These are phyloP conservation scores for Hephaestus fuliginosus DNA, from an alignment of 2,797 vertebrate species.

Conservation along the genomic window DNA sequence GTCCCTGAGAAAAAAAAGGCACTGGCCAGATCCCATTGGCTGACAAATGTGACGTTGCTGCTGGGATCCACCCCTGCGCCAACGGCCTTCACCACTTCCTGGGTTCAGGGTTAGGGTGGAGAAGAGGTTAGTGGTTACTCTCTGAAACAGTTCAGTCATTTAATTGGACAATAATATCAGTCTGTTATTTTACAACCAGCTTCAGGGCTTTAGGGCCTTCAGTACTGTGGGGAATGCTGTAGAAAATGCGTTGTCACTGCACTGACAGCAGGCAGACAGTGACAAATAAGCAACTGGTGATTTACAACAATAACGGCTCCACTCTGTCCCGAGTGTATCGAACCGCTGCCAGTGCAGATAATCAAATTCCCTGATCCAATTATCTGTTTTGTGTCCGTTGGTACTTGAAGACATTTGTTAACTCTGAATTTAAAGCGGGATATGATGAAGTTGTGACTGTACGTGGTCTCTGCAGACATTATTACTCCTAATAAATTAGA, in stretches of 20 bases:
- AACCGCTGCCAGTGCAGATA: slow-evolving; percentile 43
- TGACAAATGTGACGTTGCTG: slow-evolving; percentile 82
- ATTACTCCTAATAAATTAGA: slow-evolving; percentile 21
- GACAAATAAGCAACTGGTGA: slow-evolving; percentile 12
- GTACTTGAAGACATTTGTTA: slow-evolving; percentile 34
- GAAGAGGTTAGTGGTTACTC: not conserved
- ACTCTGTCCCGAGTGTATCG: slow-evolving; percentile 34
- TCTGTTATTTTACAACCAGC: not conserved
- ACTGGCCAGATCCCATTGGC: slow-evolving; percentile 91
- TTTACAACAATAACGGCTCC: slow-evolving; percentile 22
- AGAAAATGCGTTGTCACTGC: slow-evolving; percentile 21
- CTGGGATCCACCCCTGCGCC: slow-evolving; percentile 86
- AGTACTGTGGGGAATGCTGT: not conserved
- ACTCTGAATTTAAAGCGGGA: slow-evolving; percentile 34
- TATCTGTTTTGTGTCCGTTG: slow-evolving; percentile 40
- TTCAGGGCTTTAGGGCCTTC: not conserved
- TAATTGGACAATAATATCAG: not conserved
- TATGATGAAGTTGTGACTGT: slow-evolving; percentile 32
- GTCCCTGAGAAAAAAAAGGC: slow-evolving; percentile 96
- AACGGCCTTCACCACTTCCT: slow-evolving; percentile 88
- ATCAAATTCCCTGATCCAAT: slow-evolving; percentile 47
- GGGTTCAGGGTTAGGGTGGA: slow-evolving; percentile 29
- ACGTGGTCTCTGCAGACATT: slow-evolving; percentile 9
- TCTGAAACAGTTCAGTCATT: not conserved
- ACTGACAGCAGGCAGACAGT: slow-evolving; percentile 3